Conservation (phyloP, 2,113 vertebrate genomes). For the sheep (Ovis aries) region ARS-UI_Ramb_v3.0 NC_056059.1:114507501-114508000, state of each 20-base stretch:
- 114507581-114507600: neutral
- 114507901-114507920: neutral
- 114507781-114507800: no score
- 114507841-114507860: neutral
- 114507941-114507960: neutral
- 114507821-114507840: neutral
- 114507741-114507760: neutral
- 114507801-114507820: fast-evolving
- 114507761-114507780: neutral
- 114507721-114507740: fast-evolving
- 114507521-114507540: no score
- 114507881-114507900: neutral
- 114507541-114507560: fast-evolving
- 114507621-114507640: fast-evolving
- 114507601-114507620: neutral
- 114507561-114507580: neutral
- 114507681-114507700: neutral
- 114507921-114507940: fast-evolving
- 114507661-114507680: neutral
- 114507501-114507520: neutral
- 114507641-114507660: neutral
- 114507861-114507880: fast-evolving
- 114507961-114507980: neutral
- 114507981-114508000: neutral
- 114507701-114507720: neutral